A percentile compares a stretch with the other conserved stretches of the same genome.
Evolutionary conservation across 2,888 invertebrate species (phyloP).

Genomic region (Himalopsyche japonica): DNA sequence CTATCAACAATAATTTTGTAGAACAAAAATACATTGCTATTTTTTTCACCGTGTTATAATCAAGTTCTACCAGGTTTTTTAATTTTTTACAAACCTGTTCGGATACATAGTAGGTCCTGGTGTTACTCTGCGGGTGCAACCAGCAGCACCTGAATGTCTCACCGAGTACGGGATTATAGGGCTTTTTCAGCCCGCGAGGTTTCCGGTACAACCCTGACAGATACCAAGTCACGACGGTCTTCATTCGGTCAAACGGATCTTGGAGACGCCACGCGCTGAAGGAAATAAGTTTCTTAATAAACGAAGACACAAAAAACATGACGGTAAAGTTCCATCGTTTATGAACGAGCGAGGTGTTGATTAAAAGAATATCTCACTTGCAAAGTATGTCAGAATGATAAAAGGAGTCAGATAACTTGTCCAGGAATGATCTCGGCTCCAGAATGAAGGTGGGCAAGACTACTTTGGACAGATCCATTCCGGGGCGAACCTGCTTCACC

Average conservation of each 20-base stretch:
- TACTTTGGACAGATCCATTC: slow-evolving; percentile 90
- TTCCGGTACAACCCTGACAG: slow-evolving; percentile 92
- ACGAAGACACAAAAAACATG: not conserved
- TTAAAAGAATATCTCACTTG: slow-evolving; percentile 58
- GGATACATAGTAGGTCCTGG: slow-evolving; percentile 87
- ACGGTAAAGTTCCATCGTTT: too few relatives aligned
- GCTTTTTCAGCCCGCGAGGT: slow-evolving; percentile 93
- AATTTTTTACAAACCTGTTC: slow-evolving; percentile 71
- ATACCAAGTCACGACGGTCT: slow-evolving; percentile 87
- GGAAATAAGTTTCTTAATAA: slow-evolving; percentile 12
- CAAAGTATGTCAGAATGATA: slow-evolving; percentile 90
- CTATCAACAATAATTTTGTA: too few relatives aligned
- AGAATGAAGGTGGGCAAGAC: slow-evolving; percentile 93
- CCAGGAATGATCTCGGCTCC: slow-evolving; percentile 90
- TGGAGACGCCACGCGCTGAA: slow-evolving; percentile 80
- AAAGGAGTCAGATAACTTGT: slow-evolving; percentile 91
- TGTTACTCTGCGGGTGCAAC: slow-evolving; percentile 75
- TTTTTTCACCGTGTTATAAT: too few relatives aligned
- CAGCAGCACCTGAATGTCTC: slow-evolving; percentile 92
- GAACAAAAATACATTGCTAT: too few relatives aligned
- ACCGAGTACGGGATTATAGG: slow-evolving; percentile 93
- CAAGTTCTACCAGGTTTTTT: too few relatives aligned
- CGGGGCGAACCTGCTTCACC: slow-evolving; percentile 92
- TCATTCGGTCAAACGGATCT: slow-evolving; percentile 90
- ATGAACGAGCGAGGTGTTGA: too few relatives aligned